Base-by-base conservation (phyloP, 2,797 vertebrate species). In the Siniperca undulata region DNA sequence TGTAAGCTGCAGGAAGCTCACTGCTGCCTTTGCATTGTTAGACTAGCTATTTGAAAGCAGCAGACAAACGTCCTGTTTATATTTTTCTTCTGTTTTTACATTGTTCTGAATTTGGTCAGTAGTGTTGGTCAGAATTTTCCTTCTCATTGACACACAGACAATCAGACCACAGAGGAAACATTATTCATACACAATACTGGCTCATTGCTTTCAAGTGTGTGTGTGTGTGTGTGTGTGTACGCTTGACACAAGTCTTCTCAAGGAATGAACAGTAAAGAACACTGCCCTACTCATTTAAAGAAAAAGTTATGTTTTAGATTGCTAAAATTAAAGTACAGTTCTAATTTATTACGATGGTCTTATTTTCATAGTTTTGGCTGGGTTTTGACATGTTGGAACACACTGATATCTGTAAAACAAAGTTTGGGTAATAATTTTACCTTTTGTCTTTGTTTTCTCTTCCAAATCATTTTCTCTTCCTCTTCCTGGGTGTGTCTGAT, bases 51-150 rank as follows among this genome's bases (percentile, higher is more conserved):
- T 44, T 68, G 30, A 81, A 68, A 76, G 67, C 40, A 55, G 24
- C 67, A 83, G 74, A 27, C 62, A 56, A 14, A 62, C 44, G 16
- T 91, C 90, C 90, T 90, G 90, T 92, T 91, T 87, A 75, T 75
- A 55, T 74, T 80, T 58, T 20, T 42, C 22, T 68, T 68, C 22
- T 50, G 52, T 62, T 67, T 80, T 64, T 34, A 48, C 79, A 92
- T 92, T 93, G 92, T 92, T 89, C 86, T 65, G 38, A 74, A 17
- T 55, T 53, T 64, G 59, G 52, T 66, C 59, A 46, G 77, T n/a
- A 27, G 61, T 20, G 44, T 44, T 6, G 7, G 19, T 67, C 77
- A 38, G 7, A 55, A 74, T 56, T 40, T 75, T 55, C 65, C 44
- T 70, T 40, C 19, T 58, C 56, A 40, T 11, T 44, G 64, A 58